Evolutionary conservation across 2,113 vertebrate genomes (phyloP).

Genomic region (Tursiops truncatus): DNA sequence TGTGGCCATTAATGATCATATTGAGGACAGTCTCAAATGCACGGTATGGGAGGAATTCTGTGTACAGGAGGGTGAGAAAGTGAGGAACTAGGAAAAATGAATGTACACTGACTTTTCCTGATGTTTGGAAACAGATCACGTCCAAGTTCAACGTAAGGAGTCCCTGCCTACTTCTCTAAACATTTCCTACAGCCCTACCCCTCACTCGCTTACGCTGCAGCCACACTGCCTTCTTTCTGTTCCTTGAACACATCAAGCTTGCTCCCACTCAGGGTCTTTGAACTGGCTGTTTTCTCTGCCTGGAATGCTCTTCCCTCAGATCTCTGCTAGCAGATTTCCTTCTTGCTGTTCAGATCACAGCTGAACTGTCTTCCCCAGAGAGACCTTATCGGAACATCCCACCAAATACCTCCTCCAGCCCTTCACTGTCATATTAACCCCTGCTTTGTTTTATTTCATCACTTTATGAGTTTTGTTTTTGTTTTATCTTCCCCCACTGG

Average conservation of each 20-base stretch:
- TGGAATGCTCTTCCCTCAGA: neutral
- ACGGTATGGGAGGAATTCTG: neutral
- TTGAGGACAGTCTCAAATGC: neutral
- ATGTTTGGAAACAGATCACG: neutral
- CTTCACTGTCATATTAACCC: neutral
- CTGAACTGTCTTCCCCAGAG: neutral
- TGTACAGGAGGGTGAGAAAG: fast-evolving
- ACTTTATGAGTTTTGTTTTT: neutral
- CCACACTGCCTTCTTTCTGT: neutral
- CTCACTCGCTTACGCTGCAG: neutral
- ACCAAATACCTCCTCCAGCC: neutral
- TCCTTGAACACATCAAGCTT: neutral
- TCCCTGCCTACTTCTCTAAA: neutral
- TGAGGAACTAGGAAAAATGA: neutral
- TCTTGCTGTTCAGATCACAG: neutral
- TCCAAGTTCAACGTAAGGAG: neutral
- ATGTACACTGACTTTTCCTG: neutral
- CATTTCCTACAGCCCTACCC: no score
- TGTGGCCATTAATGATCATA: neutral
- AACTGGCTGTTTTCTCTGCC: neutral
- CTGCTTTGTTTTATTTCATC: neutral
- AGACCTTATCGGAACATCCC: neutral
- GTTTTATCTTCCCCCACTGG: neutral
- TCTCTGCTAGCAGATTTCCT: neutral
- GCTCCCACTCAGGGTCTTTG: neutral